Evolutionary conservation across 2,113 vertebrate genomes (phyloP).

Genomic region (Egretta garzetta): DNA sequence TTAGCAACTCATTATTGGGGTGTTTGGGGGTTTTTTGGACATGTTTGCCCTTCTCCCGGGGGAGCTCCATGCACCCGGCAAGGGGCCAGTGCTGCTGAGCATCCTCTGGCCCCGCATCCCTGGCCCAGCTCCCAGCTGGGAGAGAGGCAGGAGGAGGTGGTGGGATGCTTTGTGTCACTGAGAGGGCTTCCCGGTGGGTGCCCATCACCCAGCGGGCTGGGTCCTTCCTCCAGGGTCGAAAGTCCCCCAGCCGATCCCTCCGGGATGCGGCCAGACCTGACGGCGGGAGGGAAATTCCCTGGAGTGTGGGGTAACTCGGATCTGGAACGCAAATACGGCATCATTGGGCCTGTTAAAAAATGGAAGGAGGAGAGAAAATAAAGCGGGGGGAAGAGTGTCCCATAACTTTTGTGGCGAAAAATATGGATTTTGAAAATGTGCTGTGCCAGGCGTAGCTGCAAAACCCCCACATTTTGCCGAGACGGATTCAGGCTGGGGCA

Average conservation of each 20-base stretch:
- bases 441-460: neutral
- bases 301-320: fast-evolving
- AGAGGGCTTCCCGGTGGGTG: neutral
- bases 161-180: neutral
- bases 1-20: neutral
- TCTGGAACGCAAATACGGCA: neutral
- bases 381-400: neutral
- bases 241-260: neutral
- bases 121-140: neutral
- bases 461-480: neutral
- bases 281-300: neutral
- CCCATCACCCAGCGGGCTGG: neutral
- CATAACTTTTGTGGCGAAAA: neutral
- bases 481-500: neutral
- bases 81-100: neutral
- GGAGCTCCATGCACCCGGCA: neutral
- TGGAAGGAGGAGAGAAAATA: neutral
- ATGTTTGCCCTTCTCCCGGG: neutral
- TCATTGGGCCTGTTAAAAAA: fast-evolving
- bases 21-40: neutral
- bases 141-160: neutral
- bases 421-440: neutral
- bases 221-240: neutral
- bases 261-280: neutral
- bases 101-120: neutral